A percentile compares a stretch with the other conserved stretches of the same genome.
Evolutionary conservation across 2,888 invertebrate genomes (phyloP).

Genomic region (Agrochola circellaris): DNA sequence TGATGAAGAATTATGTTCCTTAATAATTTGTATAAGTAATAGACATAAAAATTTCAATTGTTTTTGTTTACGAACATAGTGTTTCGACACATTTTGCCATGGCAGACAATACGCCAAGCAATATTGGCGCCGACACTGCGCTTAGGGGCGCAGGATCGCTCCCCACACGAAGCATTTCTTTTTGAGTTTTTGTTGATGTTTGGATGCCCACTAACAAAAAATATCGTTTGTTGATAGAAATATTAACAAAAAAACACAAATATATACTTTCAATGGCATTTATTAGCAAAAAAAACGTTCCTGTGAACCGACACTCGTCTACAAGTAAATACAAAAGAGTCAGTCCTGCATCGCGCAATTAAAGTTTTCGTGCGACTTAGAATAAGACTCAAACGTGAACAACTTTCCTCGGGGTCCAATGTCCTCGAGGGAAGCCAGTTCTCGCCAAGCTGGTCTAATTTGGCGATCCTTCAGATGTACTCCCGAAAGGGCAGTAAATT

Average conservation of each 20-base stretch:
- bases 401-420: constrained; percentile 45
- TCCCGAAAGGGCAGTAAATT: background rate
- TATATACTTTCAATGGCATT: background rate
- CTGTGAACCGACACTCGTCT: background rate
- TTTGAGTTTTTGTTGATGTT: background rate
- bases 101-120: background rate
- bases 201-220: background rate
- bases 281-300: background rate
- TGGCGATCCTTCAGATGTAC: constrained; percentile 28
- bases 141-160: constrained; percentile 1
- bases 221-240: background rate
- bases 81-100: background rate
- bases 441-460: constrained; percentile 62
- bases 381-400: background rate
- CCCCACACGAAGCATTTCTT: background rate
- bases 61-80: background rate
- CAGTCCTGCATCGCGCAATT: constrained; percentile 51
- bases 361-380: constrained; percentile 36
- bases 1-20: background rate
- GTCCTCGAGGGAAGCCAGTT: constrained; percentile 63
- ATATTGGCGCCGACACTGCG: background rate
- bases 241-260: background rate
- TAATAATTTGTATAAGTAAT: too few relatives aligned
- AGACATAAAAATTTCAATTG: background rate
- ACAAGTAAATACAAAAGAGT: background rate